phyloP scores from a whole-genome alignment of 2,888 invertebrate genomes.

The Sphaerophoria taeniata region DNA sequence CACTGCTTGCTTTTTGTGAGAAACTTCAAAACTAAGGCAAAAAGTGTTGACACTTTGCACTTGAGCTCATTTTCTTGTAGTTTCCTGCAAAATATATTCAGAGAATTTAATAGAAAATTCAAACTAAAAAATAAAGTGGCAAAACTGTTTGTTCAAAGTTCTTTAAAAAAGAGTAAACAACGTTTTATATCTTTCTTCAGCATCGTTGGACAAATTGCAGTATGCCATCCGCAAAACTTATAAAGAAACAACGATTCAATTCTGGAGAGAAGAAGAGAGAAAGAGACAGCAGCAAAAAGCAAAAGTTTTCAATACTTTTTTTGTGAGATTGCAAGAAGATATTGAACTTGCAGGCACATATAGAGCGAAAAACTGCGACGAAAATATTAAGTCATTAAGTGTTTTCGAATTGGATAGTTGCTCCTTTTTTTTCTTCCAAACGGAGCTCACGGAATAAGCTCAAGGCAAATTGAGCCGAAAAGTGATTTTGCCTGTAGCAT shows the following conservation, averaged over 20 bases:
- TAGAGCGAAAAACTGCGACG: not conserved
- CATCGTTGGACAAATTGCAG: constrained; percentile 46
- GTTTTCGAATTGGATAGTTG: constrained; percentile 47
- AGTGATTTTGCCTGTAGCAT: constrained; percentile 44
- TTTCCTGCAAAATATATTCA: not conserved
- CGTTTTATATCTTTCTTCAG: constrained; percentile 22
- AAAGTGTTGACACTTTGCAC: constrained; percentile 18
- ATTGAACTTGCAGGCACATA: constrained; percentile 8
- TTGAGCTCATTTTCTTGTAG: not conserved
- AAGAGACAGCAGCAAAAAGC: not conserved
- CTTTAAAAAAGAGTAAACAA: not conserved
- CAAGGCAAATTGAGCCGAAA: constrained; percentile 18
- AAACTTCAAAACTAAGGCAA: not conserved
- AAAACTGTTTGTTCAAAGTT: not conserved
- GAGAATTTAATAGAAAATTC: not conserved
- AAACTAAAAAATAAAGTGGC: not conserved
- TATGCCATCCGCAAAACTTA: constrained; percentile 42
- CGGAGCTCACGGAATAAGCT: not conserved
- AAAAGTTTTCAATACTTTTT: constrained; percentile 33
- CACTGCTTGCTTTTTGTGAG: not conserved
- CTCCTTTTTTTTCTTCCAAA: not conserved
- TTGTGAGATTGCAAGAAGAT: not conserved
- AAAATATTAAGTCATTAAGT: constrained; percentile 63
- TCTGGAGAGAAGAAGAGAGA: not conserved
- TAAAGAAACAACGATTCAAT: constrained; percentile 4